These are phyloP conservation scores for Urocynchramus pylzowi DNA, from an alignment of 2,113 vertebrate species.

Conservation along the genomic window DNA sequence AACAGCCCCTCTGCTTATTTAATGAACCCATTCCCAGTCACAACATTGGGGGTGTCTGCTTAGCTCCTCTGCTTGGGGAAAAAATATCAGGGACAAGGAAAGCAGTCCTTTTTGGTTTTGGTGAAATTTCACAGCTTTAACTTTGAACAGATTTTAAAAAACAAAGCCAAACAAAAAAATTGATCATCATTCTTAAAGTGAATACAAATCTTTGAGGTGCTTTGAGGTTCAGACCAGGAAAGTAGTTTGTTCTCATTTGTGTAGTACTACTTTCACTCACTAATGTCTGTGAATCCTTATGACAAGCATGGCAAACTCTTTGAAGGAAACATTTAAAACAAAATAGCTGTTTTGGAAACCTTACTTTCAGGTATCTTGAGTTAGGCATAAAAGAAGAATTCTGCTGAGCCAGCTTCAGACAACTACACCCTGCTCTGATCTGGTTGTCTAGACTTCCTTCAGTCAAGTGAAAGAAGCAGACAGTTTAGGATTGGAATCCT, in stretches of 20 bases:
- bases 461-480: background rate
- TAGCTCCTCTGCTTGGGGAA: background rate
- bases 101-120: rapidly evolving
- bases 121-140: background rate
- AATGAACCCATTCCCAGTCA: background rate
- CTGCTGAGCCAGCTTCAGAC: background rate
- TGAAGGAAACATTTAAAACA: background rate
- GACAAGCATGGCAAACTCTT: background rate
- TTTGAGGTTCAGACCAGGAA: background rate
- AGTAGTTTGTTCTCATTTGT: background rate
- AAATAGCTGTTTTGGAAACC: background rate
- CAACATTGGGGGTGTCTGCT: rapidly evolving
- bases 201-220: background rate
- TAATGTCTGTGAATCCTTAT: background rate
- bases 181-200: background rate
- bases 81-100: background rate
- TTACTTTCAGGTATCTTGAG: background rate
- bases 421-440: background rate
- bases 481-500: background rate
- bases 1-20: background rate
- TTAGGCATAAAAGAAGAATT: background rate
- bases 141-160: background rate
- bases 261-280: background rate
- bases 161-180: background rate
- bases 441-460: background rate